Conservation (phyloP, 2,888 invertebrate genomes). For the Tenthredo mesomela region DNA sequence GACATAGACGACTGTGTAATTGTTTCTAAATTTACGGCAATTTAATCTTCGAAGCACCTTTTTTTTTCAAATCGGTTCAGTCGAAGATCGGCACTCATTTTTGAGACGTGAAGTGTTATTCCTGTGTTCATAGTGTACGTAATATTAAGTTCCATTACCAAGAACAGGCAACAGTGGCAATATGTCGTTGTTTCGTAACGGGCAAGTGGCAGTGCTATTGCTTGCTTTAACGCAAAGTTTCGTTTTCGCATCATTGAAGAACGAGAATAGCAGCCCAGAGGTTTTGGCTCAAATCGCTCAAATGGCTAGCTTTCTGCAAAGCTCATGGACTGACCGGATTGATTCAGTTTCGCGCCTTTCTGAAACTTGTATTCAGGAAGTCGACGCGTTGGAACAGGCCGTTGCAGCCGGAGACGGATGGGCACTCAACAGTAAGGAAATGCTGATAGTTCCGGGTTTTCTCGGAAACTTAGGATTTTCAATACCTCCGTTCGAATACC, state of each 20-base stretch:
- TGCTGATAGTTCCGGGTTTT: not conserved
- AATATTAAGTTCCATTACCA: not conserved
- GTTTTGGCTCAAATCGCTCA: not conserved
- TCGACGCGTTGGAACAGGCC: not conserved
- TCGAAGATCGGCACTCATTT: not conserved
- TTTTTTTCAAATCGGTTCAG: not conserved
- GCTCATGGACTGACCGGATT: not conserved
- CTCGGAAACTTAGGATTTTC: not conserved
- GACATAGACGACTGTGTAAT: not conserved
- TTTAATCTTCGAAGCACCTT: no score
- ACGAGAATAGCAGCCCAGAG: not conserved
- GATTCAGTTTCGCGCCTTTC: not conserved
- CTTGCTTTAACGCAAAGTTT: not conserved
- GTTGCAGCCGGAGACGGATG: not conserved
- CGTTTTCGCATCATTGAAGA: not conserved
- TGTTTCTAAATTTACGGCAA: not conserved
- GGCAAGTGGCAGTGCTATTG: not conserved
- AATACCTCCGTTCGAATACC: no score
- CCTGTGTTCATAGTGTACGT: not conserved
- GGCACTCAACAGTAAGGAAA: slow-evolving; percentile 11
- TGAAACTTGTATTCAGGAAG: not conserved
- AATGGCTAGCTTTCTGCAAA: not conserved
- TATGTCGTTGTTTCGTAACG: not conserved
- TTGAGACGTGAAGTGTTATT: not conserved
- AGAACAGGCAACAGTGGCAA: not conserved